A percentile compares a stretch with the other conserved stretches of the same genome.
Conservation (phyloP, 2,797 vertebrate genomes). For the Selene dorsalis region DNA sequence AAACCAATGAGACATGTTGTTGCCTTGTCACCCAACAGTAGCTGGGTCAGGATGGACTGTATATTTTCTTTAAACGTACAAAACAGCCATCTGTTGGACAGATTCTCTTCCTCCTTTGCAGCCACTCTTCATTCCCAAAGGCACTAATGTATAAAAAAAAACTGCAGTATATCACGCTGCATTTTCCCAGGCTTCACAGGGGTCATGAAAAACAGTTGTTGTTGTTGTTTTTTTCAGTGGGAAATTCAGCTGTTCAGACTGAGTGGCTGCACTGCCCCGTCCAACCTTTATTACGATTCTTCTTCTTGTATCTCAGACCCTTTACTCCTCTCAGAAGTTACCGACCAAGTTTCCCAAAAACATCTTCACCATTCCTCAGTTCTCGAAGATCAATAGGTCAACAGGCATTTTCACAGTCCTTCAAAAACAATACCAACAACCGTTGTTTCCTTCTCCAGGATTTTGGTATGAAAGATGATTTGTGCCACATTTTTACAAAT, state of each 20-base stretch:
- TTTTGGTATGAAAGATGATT: background rate
- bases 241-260: conserved; percentile 4
- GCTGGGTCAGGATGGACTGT: background rate
- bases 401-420: background rate
- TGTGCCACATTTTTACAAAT: background rate
- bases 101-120: background rate
- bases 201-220: background rate
- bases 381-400: conserved; percentile 1
- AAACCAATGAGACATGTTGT: background rate
- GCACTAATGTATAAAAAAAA: background rate
- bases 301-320: conserved; percentile 24
- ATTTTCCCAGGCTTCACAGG: background rate
- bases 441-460: background rate
- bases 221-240: background rate
- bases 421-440: background rate
- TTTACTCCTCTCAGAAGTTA: conserved; percentile 29
- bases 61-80: background rate
- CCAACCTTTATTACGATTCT: conserved; percentile 11
- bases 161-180: background rate
- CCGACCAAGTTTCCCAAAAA: conserved; percentile 34
- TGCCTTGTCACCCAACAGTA: background rate
- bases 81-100: background rate
- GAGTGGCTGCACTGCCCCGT: conserved; percentile 57
- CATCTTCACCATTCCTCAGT: background rate
- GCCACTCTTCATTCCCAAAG: background rate